phyloP scores from a whole-genome alignment of 2,113 vertebrate species.

The Nipponia nippon region DNA sequence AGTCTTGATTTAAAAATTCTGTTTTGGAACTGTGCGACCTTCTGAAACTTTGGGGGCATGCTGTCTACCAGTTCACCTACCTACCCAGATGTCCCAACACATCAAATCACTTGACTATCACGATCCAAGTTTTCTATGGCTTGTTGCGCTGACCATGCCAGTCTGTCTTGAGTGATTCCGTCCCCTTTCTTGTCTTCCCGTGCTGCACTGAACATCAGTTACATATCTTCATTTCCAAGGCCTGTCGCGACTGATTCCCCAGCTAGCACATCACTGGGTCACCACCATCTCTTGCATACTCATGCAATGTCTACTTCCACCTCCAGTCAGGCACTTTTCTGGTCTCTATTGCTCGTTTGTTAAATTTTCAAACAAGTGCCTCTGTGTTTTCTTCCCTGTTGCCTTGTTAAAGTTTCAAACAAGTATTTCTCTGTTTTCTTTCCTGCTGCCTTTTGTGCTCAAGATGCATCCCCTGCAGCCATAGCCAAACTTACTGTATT shows the following conservation, averaged over 20 bases:
- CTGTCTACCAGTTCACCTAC: neutral
- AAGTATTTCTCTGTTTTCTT: constrained; percentile 33
- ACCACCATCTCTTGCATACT: neutral
- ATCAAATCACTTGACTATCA: neutral
- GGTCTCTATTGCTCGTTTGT: neutral
- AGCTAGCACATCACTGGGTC: neutral
- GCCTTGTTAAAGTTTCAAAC: constrained; percentile 14
- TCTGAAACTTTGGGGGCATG: neutral
- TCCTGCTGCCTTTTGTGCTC: constrained; percentile 3
- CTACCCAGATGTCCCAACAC: neutral
- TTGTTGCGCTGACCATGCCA: neutral
- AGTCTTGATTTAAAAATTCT: neutral
- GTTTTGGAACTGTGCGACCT: neutral
- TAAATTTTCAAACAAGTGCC: neutral
- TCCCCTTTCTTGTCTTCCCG: neutral
- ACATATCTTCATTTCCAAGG: neutral
- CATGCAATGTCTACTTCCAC: neutral
- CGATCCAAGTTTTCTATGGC: neutral
- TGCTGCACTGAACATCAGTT: neutral
- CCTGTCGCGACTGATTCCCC: neutral
- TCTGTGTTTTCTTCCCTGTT: constrained; percentile 20
- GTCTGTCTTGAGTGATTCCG: neutral
- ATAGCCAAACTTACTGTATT: constrained; percentile 28
- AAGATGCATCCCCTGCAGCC: constrained; percentile 29
- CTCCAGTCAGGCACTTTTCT: neutral